Percentiles rank a stretch among this genome's conserved stretches.
These are phyloP conservation scores for Perccottus glenii DNA, from an alignment of 2,113 vertebrate genomes.

Conservation along the genomic window DNA sequence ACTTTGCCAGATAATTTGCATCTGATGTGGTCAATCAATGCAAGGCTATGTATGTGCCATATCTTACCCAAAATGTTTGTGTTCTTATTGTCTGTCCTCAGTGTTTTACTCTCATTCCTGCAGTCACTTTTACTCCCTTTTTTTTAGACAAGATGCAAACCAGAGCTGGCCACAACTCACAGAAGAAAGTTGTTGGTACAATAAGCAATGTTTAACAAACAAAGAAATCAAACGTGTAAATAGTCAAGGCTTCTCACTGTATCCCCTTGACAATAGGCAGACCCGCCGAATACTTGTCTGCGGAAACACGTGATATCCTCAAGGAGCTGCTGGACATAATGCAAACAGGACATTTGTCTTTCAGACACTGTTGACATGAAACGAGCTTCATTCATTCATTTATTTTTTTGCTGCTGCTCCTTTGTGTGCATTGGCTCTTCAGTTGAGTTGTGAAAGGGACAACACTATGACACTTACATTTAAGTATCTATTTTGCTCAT, in stretches of 20 bases:
- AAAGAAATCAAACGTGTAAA: slow-evolving; percentile 46
- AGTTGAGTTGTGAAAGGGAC: too few relatives aligned
- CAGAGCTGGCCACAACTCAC: slow-evolving; percentile 24
- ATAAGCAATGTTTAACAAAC: slow-evolving; percentile 45
- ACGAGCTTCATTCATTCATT: slow-evolving; percentile 35
- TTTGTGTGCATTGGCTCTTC: background rate
- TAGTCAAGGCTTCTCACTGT: slow-evolving; percentile 4
- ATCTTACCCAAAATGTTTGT: slow-evolving; percentile 52
- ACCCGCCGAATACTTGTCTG: slow-evolving; percentile 46
- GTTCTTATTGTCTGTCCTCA: slow-evolving; percentile 23
- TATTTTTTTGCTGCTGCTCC: slow-evolving; percentile 7
- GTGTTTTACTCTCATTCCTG: background rate
- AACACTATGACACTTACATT: too few relatives aligned
- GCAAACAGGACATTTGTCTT: slow-evolving; percentile 54
- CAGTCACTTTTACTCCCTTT: slow-evolving; percentile 5
- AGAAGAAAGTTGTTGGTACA: slow-evolving; percentile 33
- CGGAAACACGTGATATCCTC: slow-evolving; percentile 44
- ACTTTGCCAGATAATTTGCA: slow-evolving; percentile 19
- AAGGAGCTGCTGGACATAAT: slow-evolving; percentile 23
- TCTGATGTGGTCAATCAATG: slow-evolving; percentile 49
- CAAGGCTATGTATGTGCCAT: slow-evolving; percentile 50
- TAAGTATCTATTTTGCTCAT: too few relatives aligned
- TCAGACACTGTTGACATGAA: slow-evolving; percentile 44
- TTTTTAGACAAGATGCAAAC: slow-evolving; percentile 40
- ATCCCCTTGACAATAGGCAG: background rate